Evolutionary conservation across 2,113 vertebrate species (phyloP).

Genomic region (Corapipo altera): DNA sequence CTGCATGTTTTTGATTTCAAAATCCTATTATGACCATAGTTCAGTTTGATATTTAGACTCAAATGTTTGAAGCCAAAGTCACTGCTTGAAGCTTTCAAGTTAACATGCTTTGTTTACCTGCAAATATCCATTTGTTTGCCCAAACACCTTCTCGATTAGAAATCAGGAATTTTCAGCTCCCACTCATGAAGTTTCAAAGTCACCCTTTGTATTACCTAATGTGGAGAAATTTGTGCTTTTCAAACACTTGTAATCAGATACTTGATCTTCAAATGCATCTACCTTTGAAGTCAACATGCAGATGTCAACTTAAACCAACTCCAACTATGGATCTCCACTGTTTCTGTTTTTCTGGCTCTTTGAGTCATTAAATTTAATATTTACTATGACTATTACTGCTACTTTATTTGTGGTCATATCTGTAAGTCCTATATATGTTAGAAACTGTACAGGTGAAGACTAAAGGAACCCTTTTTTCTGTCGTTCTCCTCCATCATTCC

Average conservation of each 20-base stretch:
- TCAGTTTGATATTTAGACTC: background rate
- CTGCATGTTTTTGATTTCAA: background rate
- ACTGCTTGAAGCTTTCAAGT: background rate
- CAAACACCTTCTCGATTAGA: background rate
- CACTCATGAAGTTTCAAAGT: background rate
- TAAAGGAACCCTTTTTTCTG: background rate
- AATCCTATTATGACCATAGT: background rate
- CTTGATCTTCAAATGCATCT: background rate
- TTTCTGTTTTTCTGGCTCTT: background rate
- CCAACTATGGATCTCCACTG: background rate
- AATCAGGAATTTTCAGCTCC: background rate
- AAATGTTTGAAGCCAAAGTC: background rate
- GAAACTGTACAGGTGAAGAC: background rate
- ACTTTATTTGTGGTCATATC: background rate
- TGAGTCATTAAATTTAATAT: background rate
- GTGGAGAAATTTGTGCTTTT: background rate
- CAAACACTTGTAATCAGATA: background rate
- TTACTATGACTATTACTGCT: background rate
- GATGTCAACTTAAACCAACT: background rate
- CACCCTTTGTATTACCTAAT: background rate
- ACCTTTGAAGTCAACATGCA: background rate
- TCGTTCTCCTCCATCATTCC: background rate
- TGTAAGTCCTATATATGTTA: background rate
- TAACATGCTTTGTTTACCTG: background rate
- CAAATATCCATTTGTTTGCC: background rate